Base-by-base conservation (phyloP, 1,140 invertebrate genomes). In the Trinorchestia longiramus region DNA sequence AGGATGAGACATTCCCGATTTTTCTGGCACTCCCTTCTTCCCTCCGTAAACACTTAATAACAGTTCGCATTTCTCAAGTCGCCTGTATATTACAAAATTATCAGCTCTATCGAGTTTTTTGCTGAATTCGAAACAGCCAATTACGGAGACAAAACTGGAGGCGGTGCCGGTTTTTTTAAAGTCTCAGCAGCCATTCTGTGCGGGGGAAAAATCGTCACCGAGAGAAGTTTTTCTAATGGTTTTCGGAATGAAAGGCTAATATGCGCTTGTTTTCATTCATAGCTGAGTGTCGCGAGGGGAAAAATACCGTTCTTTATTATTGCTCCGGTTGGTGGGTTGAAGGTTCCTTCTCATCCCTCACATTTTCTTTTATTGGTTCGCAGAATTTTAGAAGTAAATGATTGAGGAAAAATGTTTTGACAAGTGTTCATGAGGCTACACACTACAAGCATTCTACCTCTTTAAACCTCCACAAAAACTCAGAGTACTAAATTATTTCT, bases 141-240 rank as follows among this genome's bases (percentile, higher is more conserved):
- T 94, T 94, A 45, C 43, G 92, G 92, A 40, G 92, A 94, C 92
- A 94, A 94, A 94, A 94, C 43, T 94, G 36, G 92, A 45, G 92
- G 88, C 43, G 43, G 88, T 28, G 92, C 6, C 6, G 44, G 8
- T 47, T 94, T 94, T 94, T 94, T 94, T 19, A 6, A 40, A 8
- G 92, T 47, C 43, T 44, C 92, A 45, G 43, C 92, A 94, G 92
- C 92, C 92, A 94, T 94, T 94, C 92, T 94, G 11, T 44, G 43
- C 92, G 43, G 36, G 43, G 36, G 92, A 94, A 94, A 94, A 94
- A 94, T 94, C 92, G 92, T 94, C 92, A 45, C 92, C 92, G 40
- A 94, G 92, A 94, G 92, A 94, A 94, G 92, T 94, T 94, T 94
- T 94, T 94, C 92, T 94, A 94, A 94, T 94, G 92, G 92, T 94